These are phyloP conservation scores for Scartelaos histophorus DNA, from an alignment of 2,113 vertebrate genomes.

Conservation along the genomic window DNA sequence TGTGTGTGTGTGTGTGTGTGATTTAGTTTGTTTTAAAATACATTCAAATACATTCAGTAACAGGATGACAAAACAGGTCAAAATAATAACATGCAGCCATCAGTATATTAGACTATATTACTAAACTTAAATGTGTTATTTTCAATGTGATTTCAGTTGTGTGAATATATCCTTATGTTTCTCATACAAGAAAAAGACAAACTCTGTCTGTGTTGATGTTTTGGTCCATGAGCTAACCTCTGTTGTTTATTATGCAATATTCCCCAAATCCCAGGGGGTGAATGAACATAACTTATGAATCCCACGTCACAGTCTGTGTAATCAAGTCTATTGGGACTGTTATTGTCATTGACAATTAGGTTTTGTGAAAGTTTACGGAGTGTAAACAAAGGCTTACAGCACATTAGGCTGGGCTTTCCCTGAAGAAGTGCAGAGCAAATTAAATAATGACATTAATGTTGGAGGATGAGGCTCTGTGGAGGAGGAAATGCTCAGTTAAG, in stretches of 20 bases:
- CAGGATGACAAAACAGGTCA: no score
- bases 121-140: background rate
- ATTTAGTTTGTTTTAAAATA: background rate
- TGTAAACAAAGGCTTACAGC: slow-evolving; percentile 3
- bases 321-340: slow-evolving; percentile 2
- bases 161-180: background rate
- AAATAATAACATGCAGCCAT: no score
- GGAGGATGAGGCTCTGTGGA: background rate
- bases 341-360: background rate
- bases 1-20: background rate
- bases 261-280: slow-evolving; percentile 1
- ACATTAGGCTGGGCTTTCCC: slow-evolving; percentile 24
- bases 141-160: background rate
- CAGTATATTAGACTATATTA: no score
- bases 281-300: slow-evolving; percentile 33
- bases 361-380: background rate
- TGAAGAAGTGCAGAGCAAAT: background rate
- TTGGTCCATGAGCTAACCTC: slow-evolving; percentile 14
- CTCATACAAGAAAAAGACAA: no score
- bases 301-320: background rate
- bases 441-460: background rate
- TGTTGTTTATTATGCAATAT: slow-evolving; percentile 20
- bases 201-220: slow-evolving; percentile 25
- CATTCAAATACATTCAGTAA: background rate
- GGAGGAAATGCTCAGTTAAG: slow-evolving; percentile 30